phyloP scores from a whole-genome alignment of 2,888 invertebrate species.

The Drosophila emarginata region DNA sequence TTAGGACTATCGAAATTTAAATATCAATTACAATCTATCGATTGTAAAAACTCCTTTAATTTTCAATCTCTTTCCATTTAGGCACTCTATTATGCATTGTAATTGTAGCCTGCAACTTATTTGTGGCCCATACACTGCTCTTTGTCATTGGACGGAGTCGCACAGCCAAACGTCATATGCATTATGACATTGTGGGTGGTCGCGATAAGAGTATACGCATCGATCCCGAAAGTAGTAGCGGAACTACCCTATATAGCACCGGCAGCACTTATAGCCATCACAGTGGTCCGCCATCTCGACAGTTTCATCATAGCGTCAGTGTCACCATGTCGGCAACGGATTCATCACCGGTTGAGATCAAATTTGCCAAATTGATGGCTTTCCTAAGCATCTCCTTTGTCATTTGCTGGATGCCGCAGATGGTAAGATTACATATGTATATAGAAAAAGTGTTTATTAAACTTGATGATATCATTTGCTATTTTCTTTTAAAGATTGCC shows the following conservation, averaged over 20 bases:
- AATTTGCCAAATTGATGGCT: constrained; percentile 93
- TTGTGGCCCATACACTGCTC: constrained; percentile 88
- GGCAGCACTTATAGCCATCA: constrained; percentile 33
- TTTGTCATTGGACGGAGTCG: constrained; percentile 83
- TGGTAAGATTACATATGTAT: constrained; percentile 85
- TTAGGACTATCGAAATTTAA: too few relatives aligned
- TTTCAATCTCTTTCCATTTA: constrained; percentile 70
- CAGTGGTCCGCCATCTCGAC: constrained; percentile 53
- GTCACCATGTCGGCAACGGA: constrained; percentile 71
- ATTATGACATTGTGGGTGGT: constrained; percentile 78
- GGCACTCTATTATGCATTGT: constrained; percentile 88
- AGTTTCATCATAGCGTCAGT: constrained; percentile 78
- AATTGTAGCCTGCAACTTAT: constrained; percentile 92
- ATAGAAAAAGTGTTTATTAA: background rate
- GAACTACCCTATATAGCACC: constrained; percentile 66
- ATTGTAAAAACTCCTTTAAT: background rate
- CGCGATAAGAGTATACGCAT: constrained; percentile 76
- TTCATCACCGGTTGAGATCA: constrained; percentile 89
- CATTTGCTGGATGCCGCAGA: constrained; percentile 93
- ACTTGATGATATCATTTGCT: too few relatives aligned
- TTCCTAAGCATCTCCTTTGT: constrained; percentile 91
- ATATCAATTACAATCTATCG: too few relatives aligned
- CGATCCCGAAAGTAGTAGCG: constrained; percentile 77
- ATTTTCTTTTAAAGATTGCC: constrained; percentile 84
- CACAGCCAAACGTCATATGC: constrained; percentile 76